Conservation (phyloP, 2,888 invertebrate genomes). For the Phlogophora meticulosa region DNA sequence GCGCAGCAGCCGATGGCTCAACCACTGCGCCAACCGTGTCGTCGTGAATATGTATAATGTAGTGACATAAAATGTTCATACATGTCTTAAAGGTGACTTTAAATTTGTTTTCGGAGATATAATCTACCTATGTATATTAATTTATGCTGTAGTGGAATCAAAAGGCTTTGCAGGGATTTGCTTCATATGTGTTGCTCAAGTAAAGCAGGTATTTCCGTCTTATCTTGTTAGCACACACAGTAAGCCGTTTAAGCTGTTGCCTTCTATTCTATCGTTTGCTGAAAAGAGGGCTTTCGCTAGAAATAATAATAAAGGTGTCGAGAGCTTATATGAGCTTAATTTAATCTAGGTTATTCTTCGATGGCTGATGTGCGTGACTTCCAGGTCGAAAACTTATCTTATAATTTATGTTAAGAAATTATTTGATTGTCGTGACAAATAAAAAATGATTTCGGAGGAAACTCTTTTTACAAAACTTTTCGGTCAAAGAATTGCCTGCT, state of each 20-base stretch:
- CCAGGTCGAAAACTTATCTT: too few relatives aligned
- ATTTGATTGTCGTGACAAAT: too few relatives aligned
- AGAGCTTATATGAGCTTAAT: conserved; percentile 10
- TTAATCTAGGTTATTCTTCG: neutral
- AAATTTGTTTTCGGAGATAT: neutral
- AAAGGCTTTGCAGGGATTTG: conserved; percentile 5
- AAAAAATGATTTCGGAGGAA: too few relatives aligned
- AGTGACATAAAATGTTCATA: neutral
- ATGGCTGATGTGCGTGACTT: too few relatives aligned
- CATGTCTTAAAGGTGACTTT: neutral
- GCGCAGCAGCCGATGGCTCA: too few relatives aligned
- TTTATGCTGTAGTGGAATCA: conserved; percentile 7
- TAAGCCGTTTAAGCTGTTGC: conserved; percentile 9
- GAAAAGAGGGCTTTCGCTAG: conserved; percentile 8
- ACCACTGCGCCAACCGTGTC: too few relatives aligned
- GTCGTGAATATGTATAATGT: too few relatives aligned
- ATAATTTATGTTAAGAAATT: too few relatives aligned
- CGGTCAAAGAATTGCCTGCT: too few relatives aligned
- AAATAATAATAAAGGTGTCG: conserved; percentile 9
- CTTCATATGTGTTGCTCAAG: conserved; percentile 6
- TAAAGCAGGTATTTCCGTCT: conserved; percentile 16
- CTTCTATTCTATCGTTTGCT: conserved; percentile 15
- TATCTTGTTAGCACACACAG: conserved; percentile 33
- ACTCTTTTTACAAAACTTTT: too few relatives aligned
- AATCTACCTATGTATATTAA: conserved; percentile 2